These are phyloP conservation scores for Eretmocerus hayati DNA, from an alignment of 2,888 invertebrate genomes.

Conservation along the genomic window DNA sequence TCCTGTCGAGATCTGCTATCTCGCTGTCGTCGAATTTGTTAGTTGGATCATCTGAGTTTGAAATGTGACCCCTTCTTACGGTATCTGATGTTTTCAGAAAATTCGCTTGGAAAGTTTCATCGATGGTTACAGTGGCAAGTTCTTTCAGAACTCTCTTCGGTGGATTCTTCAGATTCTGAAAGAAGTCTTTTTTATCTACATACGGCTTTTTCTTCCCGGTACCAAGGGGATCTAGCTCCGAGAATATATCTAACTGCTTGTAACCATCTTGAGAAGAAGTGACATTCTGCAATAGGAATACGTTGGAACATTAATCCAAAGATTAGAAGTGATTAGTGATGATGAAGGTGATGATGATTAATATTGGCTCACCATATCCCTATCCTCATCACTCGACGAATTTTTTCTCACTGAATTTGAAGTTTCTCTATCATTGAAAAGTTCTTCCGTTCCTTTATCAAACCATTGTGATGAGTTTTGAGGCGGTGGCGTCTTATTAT, in stretches of 20 bases:
- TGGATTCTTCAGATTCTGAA: constrained; percentile 91
- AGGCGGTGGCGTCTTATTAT: constrained; percentile 39
- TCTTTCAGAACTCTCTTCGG: constrained; percentile 89
- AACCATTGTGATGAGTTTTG: constrained; percentile 46
- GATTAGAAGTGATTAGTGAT: no score
- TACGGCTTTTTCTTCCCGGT: constrained; percentile 87
- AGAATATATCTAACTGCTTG: constrained; percentile 71
- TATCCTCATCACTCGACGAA: constrained; percentile 35
- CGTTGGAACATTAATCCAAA: no score
- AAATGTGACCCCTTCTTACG: constrained; percentile 23
- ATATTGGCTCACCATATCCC: constrained; percentile 34
- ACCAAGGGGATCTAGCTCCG: constrained; percentile 87
- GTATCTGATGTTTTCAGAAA: constrained; percentile 38
- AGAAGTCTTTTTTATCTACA: constrained; percentile 93
- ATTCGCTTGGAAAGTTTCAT: constrained; percentile 40
- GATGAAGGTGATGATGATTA: no score
- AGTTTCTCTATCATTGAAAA: constrained; percentile 46
- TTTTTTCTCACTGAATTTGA: constrained; percentile 30
- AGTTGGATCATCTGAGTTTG: constrained; percentile 13
- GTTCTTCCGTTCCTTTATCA: constrained; percentile 47
- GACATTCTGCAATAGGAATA: no score
- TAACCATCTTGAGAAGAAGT: constrained; percentile 29
- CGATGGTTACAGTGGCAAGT: constrained; percentile 51
- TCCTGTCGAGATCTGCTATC: constrained; percentile 41
- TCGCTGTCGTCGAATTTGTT: constrained; percentile 49